Percentiles rank a stretch among this genome's conserved stretches.
phyloP scores from a whole-genome alignment of 2,797 vertebrate genomes.

The Hydrophis major region DNA sequence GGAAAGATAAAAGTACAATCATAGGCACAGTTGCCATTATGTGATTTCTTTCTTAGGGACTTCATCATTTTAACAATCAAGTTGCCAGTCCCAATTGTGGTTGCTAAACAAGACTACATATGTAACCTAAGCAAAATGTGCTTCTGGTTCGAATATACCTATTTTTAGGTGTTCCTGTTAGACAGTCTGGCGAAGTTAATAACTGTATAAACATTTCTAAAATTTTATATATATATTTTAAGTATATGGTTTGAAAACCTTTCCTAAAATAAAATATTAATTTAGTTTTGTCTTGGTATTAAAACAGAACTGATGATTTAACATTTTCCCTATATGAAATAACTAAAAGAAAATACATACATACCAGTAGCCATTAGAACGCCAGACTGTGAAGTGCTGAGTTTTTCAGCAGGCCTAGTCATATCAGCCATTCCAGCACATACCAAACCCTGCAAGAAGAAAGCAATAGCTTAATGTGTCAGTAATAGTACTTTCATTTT shows the following conservation, averaged over 20 bases:
- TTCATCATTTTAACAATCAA: not conserved
- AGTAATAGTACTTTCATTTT: not conserved
- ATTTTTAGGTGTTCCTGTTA: not conserved
- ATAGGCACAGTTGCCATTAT: not conserved
- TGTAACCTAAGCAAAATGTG: not conserved
- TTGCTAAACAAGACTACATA: not conserved
- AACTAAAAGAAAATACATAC: not conserved
- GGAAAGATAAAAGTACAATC: not conserved
- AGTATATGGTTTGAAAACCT: not conserved
- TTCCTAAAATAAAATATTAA: not conserved
- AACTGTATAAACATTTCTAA: not conserved
- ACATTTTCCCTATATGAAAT: not conserved
- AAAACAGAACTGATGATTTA: not conserved
- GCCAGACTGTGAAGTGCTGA: constrained; percentile 88
- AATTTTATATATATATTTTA: not conserved
- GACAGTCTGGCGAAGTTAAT: not conserved
- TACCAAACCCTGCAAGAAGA: constrained; percentile 84
- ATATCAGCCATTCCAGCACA: constrained; percentile 91
- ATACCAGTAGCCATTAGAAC: constrained; percentile 94
- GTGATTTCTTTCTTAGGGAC: not conserved
- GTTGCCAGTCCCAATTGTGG: not conserved
- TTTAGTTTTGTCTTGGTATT: not conserved
- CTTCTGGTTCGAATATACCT: not conserved
- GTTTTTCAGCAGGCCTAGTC: constrained; percentile 93
- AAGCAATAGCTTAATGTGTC: constrained; percentile 16